phyloP scores from a whole-genome alignment of 2,797 vertebrate species.

The Heliangelus exortis region DNA sequence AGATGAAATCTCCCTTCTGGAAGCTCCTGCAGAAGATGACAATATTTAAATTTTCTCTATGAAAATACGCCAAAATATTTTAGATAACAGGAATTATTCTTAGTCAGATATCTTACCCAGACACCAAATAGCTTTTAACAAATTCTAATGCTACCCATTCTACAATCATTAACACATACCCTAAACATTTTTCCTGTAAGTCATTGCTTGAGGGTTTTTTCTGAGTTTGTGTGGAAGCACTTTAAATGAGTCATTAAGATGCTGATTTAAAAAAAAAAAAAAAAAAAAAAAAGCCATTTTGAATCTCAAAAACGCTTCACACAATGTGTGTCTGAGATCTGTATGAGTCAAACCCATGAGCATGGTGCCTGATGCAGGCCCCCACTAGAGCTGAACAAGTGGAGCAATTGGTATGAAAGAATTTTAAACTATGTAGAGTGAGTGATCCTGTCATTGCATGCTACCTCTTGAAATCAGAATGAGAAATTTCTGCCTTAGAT shows the following conservation, averaged over 20 bases:
- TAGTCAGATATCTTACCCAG: neutral
- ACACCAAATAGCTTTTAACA: neutral
- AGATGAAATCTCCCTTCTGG: neutral
- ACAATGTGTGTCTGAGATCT: neutral
- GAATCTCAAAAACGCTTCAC: neutral
- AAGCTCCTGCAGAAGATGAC: neutral
- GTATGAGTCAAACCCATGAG: neutral
- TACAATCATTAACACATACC: neutral
- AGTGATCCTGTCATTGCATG: neutral
- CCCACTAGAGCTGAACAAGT: neutral
- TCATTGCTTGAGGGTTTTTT: neutral
- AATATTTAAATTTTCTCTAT: neutral
- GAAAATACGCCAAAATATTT: constrained; percentile 4
- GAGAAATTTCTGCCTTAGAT: neutral
- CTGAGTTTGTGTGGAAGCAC: neutral
- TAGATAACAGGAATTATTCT: neutral
- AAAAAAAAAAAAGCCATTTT: neutral
- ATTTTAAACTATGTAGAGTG: accelerated
- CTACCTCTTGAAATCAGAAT: neutral
- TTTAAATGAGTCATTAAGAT: constrained; percentile 7
- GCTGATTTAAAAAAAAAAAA: neutral
- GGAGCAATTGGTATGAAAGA: neutral
- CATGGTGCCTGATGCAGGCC: neutral
- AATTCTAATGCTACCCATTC: neutral
- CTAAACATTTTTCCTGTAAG: neutral